Percentiles rank a stretch among this genome's conserved stretches.
These are phyloP conservation scores for Philhelius pedissequus DNA, from an alignment of 2,888 invertebrate genomes.

Conservation along the genomic window DNA sequence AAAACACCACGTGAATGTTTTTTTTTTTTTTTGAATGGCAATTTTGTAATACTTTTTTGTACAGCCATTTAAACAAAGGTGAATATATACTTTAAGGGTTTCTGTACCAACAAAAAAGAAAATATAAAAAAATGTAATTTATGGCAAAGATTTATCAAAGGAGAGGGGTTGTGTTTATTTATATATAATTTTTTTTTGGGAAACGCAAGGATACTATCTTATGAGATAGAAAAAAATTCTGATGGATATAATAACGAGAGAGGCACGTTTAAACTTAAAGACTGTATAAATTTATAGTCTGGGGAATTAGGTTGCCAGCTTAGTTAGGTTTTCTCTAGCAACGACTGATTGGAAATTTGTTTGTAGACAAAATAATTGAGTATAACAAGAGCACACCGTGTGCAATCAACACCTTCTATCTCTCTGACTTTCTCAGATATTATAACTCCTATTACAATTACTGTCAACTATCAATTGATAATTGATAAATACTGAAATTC, in stretches of 20 bases:
- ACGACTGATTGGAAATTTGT: too few species aligned
- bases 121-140: conserved; percentile 52
- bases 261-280: conserved; percentile 47
- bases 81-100: conserved; percentile 4
- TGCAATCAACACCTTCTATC: too few species aligned
- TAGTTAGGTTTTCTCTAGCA: too few species aligned
- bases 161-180: background rate
- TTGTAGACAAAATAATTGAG: background rate
- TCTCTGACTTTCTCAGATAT: too few species aligned
- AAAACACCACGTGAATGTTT: conserved; percentile 28
- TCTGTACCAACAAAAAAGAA: background rate
- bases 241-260: conserved; percentile 48
- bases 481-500: too few species aligned
- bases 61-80: background rate
- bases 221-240: background rate
- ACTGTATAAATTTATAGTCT: conserved; percentile 36
- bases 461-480: too few species aligned
- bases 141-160: conserved; percentile 69
- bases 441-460: too few species aligned
- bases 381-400: too few species aligned
- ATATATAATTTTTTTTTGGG: conserved; percentile 52
- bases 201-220: background rate
- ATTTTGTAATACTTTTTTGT: conserved; percentile 48
- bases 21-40: conserved; percentile 21
- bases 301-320: background rate